Evolutionary conservation across 2,888 invertebrate genomes (phyloP), one percentile per base, ranked within the genome.

Genomic region (Pollenia amentaria): DNA sequence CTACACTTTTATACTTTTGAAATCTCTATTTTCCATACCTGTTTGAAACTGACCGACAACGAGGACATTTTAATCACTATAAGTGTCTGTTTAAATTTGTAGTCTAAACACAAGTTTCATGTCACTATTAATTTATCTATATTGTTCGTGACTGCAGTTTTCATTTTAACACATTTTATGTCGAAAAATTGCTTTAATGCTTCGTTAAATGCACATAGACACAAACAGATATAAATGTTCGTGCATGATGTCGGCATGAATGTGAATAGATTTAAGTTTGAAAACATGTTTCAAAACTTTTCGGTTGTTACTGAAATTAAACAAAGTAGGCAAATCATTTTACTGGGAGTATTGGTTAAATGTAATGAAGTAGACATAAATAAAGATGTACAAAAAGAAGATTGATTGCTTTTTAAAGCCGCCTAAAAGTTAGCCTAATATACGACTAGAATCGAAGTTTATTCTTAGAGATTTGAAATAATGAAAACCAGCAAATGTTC

Each of bases 111-210:
- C n/a, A 60, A 60, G 46, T 60, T 62, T 48, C n/a, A 57, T 73
- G 60, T 60, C 60, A 73, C 48, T 40, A 60, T 48, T 73, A 73
- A 57, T 73, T 60, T 62, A 73, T 73, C 60, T n/a, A 46, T 60
- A 60, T 60, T 73, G 73, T 48, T 60, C 60, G 60, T 60, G 73
- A 73, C 60, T 73, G 73, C 73, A 60, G 46, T 46, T 51, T 48
- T 38, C 16, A 69, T 69, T 69, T 38, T 21, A 60, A 48, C 29
- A 57, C 44, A 57, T 44, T 21, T 14, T 21, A 48, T 11, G 6
- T 2, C 1, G 29, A 69, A 69, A 29, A 38, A 51, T 29, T 16
- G 16, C 51, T 69, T 48, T 51, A 69, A 69, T 51, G 3, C 48
- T 67, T 65, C 29, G 12, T 4, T 21, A 46, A 67, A 21, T 44